Conservation (phyloP, 2,888 invertebrate genomes). For the Euzophera pinguis region DNA sequence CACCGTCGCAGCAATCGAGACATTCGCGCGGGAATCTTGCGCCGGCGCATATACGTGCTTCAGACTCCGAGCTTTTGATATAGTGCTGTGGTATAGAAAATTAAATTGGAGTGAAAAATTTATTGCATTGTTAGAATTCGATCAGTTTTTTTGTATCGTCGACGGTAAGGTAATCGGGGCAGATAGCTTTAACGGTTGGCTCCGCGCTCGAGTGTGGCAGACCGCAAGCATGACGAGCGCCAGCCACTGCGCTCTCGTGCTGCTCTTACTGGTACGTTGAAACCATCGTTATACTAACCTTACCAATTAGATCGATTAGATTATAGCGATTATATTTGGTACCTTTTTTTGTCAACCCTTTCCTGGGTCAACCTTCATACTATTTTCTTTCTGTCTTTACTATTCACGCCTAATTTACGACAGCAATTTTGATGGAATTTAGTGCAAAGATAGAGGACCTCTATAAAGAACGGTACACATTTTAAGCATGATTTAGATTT, state of each 20-base stretch:
- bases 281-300: slow-evolving; percentile 11
- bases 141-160: slow-evolving; percentile 52
- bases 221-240: slow-evolving; percentile 78
- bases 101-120: slow-evolving; percentile 21
- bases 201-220: slow-evolving; percentile 77
- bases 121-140: slow-evolving; percentile 20
- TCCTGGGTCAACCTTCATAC: no score
- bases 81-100: slow-evolving; percentile 32
- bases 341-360: no score
- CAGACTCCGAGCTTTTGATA: slow-evolving; percentile 24
- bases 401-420: no score
- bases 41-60: slow-evolving; percentile 31
- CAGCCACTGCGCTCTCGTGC: slow-evolving; percentile 63
- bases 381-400: no score
- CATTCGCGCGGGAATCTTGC: slow-evolving; percentile 20
- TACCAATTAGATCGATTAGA: slow-evolving; percentile 7
- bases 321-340: no score
- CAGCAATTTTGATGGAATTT: no score
- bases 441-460: no score
- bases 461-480: no score
- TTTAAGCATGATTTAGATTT: no score
- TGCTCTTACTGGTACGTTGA: slow-evolving; percentile 64
- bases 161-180: slow-evolving; percentile 76
- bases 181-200: slow-evolving; percentile 77
- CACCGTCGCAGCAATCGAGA: slow-evolving; percentile 37